Evolutionary conservation across 2,888 invertebrate species (phyloP).

Genomic region (Helobdella robusta): DNA sequence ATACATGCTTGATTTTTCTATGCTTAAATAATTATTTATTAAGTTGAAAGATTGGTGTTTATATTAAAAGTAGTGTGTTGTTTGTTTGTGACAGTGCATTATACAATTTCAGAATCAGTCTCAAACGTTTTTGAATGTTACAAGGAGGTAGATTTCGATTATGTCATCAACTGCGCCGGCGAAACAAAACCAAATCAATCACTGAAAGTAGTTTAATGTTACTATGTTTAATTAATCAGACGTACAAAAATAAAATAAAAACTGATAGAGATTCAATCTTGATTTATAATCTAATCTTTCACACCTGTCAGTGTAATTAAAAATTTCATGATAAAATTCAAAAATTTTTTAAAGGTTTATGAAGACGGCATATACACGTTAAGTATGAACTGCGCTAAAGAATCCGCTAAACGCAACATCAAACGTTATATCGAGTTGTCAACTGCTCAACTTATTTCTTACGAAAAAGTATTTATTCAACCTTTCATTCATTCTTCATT

Average conservation of each 20-base stretch:
- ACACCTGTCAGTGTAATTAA: background rate
- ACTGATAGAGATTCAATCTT: background rate
- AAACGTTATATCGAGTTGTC: conserved; percentile 72
- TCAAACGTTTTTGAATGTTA: conserved; percentile 68
- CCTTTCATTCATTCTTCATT: no score
- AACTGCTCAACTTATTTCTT: conserved; percentile 69
- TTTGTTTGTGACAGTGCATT: no score
- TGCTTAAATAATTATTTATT: no score
- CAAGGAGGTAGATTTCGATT: conserved; percentile 61
- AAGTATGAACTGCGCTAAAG: conserved; percentile 70
- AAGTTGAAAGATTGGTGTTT: no score
- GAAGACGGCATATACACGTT: conserved; percentile 76
- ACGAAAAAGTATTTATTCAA: conserved; percentile 66
- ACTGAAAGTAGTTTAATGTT: conserved; percentile 67
- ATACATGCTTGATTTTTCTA: no score
- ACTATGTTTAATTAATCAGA: no score
- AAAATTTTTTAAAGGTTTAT: conserved; percentile 56
- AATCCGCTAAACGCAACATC: conserved; percentile 62
- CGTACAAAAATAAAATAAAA: conserved; percentile 29
- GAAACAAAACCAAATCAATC: conserved; percentile 80
- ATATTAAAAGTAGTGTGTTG: no score
- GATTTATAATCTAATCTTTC: background rate
- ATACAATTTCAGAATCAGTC: no score
- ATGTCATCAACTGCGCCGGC: conserved; percentile 79
- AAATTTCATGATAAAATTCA: background rate